phyloP scores from a whole-genome alignment of 2,113 vertebrate genomes.

The Calyptommatus sinebrachiatus region DNA sequence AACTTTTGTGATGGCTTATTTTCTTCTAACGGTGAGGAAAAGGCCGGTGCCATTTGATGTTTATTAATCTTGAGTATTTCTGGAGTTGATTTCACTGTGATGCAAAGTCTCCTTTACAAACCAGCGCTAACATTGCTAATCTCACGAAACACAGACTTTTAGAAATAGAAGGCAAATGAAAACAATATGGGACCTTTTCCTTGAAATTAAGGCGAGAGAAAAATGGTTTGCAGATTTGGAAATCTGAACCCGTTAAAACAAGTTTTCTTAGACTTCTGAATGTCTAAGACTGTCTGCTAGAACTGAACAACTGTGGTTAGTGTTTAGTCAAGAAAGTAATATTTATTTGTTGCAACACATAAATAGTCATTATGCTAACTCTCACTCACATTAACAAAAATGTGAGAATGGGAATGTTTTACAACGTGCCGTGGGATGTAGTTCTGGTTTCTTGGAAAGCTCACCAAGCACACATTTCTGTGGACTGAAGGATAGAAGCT shows the following conservation, averaged over 20 bases:
- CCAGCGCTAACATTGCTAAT: neutral
- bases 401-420: neutral
- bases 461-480: neutral
- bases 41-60: slow-evolving; percentile 25
- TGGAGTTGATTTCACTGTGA: slow-evolving; percentile 29
- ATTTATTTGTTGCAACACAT: neutral
- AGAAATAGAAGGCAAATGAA: slow-evolving; percentile 38
- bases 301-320: neutral
- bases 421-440: neutral
- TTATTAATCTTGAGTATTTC: slow-evolving; percentile 38
- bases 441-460: neutral
- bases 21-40: slow-evolving; percentile 22
- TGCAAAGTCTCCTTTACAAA: slow-evolving; percentile 36
- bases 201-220: slow-evolving; percentile 16
- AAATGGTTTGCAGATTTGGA: neutral
- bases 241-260: neutral
- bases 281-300: neutral
- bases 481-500: neutral
- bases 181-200: slow-evolving; percentile 30
- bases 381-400: neutral
- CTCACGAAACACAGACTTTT: slow-evolving; percentile 24
- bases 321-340: neutral
- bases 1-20: neutral
- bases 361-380: neutral
- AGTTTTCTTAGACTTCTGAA: neutral